Base-by-base conservation (phyloP, 2,888 invertebrate species). In the Agrypnus murinus region DNA sequence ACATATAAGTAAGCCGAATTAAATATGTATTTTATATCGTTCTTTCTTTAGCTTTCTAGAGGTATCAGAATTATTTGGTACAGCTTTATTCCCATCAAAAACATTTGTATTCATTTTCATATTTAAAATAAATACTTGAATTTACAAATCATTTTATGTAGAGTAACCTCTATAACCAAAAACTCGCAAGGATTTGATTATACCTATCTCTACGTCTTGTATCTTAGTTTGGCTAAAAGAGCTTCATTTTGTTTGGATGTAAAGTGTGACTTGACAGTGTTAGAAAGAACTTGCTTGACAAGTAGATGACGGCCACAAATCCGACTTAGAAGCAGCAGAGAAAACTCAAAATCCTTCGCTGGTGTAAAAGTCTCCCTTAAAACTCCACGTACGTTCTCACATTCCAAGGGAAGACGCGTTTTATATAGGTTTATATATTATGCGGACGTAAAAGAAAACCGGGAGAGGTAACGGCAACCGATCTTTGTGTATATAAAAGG, bases 231-330 rank as follows among this genome's bases (percentile, higher is more conserved):
- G 14, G 50, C 9, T 36, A 15, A 55, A 15, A 55, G 50, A 55
- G 36, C 36, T 40, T 58, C 58, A 58, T 58, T 75, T 77, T 68
- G 77, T 77, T 75, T 69, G 65, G 65, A 68, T 69, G 70, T 75
- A 73, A 69, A 75, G 75, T 74, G 72, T 72, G 73, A 69, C 72
- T 73, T 77, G 78, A 78, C 78, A 79, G 74, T 72, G 76, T 69
- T 66, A 68, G 73, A 72, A 76, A 75, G 75, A 76, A 77, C 75
- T 76, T 72, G 71, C 75, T 75, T 78, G 77, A 77, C 78, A 78
- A 77, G 76, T 75, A 72, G 72, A 75, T 77, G 77, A 77, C 76
- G 75, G 70, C 72, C 73, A 69, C 73, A 77, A 77, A 78, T 77
- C 77, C 77, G 77, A 76, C 77, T 77, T 76, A 76, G 75, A 69